Evolutionary conservation across 2,113 vertebrate species (phyloP).

Genomic region (Stegastes partitus): DNA sequence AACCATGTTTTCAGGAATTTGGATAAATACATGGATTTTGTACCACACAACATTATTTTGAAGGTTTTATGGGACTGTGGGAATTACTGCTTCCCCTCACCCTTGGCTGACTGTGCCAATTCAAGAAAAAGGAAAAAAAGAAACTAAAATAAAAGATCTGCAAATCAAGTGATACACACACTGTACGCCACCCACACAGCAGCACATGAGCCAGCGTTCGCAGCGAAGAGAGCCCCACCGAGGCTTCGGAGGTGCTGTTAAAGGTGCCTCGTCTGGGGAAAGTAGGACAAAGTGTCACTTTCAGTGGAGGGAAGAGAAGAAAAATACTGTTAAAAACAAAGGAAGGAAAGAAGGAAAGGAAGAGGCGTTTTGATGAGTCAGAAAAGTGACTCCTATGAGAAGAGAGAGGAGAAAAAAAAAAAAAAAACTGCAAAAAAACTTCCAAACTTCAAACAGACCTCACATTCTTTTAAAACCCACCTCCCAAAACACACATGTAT

Average conservation of each 20-base stretch:
- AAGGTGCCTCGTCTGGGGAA: slow-evolving; percentile 56
- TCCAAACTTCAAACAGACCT: slow-evolving; percentile 64
- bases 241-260: slow-evolving; percentile 41
- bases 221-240: slow-evolving; percentile 23
- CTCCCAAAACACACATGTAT: slow-evolving; percentile 31
- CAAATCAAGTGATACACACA: slow-evolving; percentile 24
- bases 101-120: background rate
- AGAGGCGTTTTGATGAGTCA: slow-evolving; percentile 66
- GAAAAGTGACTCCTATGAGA: slow-evolving; percentile 35
- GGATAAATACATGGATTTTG: background rate
- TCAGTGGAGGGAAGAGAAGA: background rate
- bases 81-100: background rate
- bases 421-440: slow-evolving; percentile 41
- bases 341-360: slow-evolving; percentile 44
- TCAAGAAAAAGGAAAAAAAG: slow-evolving; percentile 11
- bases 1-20: slow-evolving; percentile 17
- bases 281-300: slow-evolving; percentile 55
- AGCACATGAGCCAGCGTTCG: slow-evolving; percentile 5
- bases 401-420: background rate
- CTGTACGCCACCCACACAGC: slow-evolving; percentile 32
- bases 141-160: slow-evolving; percentile 10
- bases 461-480: slow-evolving; percentile 46
- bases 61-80: background rate
- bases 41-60: background rate
- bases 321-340: slow-evolving; percentile 43